Conservation (phyloP, 2,888 invertebrate species). For the Spodoptera exigua region DNA sequence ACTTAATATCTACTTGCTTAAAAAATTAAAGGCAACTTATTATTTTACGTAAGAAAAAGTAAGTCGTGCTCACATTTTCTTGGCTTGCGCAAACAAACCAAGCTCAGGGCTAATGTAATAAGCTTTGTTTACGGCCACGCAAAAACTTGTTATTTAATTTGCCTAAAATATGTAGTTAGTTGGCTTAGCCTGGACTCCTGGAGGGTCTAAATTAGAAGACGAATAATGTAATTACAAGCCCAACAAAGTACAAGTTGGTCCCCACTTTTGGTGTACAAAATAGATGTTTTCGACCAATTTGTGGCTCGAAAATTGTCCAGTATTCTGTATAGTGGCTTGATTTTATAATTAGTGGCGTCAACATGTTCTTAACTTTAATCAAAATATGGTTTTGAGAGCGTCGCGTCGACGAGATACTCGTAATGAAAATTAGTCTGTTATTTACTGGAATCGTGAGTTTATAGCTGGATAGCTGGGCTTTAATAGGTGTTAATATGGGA, state of each 20-base stretch:
- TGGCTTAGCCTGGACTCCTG: too few species aligned
- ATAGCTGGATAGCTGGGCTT: too few species aligned
- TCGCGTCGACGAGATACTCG: too few species aligned
- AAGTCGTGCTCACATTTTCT: conserved; percentile 12
- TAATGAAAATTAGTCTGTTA: too few species aligned
- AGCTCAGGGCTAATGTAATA: conserved; percentile 14
- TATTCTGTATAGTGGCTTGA: conserved; percentile 2
- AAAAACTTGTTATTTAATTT: conserved; percentile 35
- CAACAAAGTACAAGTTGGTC: not conserved
- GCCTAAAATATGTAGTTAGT: conserved; percentile 23
- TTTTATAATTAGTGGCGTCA: too few species aligned
- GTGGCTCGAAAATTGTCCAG: not conserved
- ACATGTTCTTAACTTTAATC: too few species aligned
- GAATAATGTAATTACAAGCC: conserved; percentile 25
- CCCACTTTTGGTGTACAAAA: not conserved
- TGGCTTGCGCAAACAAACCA: conserved; percentile 7
- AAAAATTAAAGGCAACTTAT: not conserved
- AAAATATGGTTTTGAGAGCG: too few species aligned
- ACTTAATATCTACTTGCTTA: too few species aligned
- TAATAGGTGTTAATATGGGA: too few species aligned
- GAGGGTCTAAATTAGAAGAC: conserved; percentile 19
- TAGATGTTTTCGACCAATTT: not conserved
- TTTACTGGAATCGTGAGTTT: too few species aligned
- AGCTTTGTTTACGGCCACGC: conserved; percentile 15
- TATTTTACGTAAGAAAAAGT: not conserved